Base-by-base conservation (phyloP, 1,140 invertebrate species). In the Zaprionus capensis region DNA sequence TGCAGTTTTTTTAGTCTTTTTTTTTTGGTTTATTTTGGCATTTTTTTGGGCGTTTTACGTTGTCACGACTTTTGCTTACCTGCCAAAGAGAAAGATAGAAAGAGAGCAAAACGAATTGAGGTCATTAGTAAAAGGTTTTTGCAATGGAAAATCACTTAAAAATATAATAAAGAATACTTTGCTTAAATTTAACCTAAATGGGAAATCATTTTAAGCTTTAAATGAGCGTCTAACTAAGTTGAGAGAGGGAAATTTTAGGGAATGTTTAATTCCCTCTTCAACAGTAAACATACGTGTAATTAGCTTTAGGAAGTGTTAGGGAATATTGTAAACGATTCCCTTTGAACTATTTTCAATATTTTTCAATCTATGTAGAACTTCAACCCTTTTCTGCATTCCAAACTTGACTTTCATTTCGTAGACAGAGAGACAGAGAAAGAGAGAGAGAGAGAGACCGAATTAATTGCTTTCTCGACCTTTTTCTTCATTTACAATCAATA, bases 1-100 rank as follows among this genome's bases (percentile, higher is more conserved):
- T 71, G 73, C 73, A 71, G 59, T 63, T 82, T 76, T 56, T 56
- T 11, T 11, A 31, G 28, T 2, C 36, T 46, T 31, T 46, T 22
- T 57, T 64, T 58, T 41, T 41, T 41, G 11, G 22, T 22, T 56
- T 63, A 72, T 70, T 65, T 46, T 59, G 36, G 34, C 46, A 51
- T 58, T 76, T 57, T 76, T 53, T 71, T 59, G 83, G 83, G 72
- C 80, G 76, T 88, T 78, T 77, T 65, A 81, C 58, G 65, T 74
- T 76, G 85, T 90, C 78, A 87, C 80, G 82, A 86, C 61, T 81
- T 80, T 65, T 41, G 78, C 84, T 88, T 88, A 88, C 84, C 84
- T 88, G 84, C 71, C 34, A 90, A 90, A 71, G 85, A 90, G 83
- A 86, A 79, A 78, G 62, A 86, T 53, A 80, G 70, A 75, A 69